These are phyloP conservation scores for Drosophila lini DNA, from an alignment of 1,140 invertebrate genomes.

Conservation along the genomic window DNA sequence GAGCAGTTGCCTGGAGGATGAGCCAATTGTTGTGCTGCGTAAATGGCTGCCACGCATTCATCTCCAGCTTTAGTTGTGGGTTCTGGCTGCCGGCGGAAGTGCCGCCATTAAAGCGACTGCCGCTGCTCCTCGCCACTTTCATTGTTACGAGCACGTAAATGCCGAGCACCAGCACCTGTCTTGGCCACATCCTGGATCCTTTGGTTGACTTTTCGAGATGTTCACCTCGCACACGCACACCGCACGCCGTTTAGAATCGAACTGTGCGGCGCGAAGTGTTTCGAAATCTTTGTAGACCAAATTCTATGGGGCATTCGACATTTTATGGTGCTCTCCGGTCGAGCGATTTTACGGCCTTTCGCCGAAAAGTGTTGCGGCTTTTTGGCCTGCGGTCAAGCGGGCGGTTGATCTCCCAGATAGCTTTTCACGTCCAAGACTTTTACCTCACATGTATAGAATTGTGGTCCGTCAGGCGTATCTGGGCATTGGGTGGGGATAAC, in stretches of 20 bases:
- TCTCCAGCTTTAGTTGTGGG: conserved; percentile 56
- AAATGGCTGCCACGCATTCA: conserved; percentile 70
- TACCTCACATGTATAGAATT: conserved; percentile 29
- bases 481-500: conserved; percentile 11
- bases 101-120: conserved; percentile 62
- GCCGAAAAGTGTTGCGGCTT: conserved; percentile 64
- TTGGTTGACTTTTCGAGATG: not conserved
- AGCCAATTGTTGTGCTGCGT: conserved; percentile 75
- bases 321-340: conserved; percentile 73
- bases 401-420: conserved; percentile 38
- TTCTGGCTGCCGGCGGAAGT: conserved; percentile 55
- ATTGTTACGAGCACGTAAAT: conserved; percentile 51
- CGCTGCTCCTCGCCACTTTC: conserved; percentile 17
- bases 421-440: conserved; percentile 42
- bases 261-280: conserved; percentile 41
- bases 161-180: conserved; percentile 52
- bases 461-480: conserved; percentile 45
- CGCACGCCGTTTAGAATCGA: conserved; percentile 65
- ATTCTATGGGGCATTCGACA: conserved; percentile 64
- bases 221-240: conserved; percentile 50
- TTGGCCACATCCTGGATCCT: conserved; percentile 55
- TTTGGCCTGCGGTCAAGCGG: conserved; percentile 41
- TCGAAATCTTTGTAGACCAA: conserved; percentile 52
- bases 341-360: conserved; percentile 76
- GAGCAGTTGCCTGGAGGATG: conserved; percentile 71